Conservation (phyloP, 2,797 vertebrate genomes). For the Danio aesculapii region DNA sequence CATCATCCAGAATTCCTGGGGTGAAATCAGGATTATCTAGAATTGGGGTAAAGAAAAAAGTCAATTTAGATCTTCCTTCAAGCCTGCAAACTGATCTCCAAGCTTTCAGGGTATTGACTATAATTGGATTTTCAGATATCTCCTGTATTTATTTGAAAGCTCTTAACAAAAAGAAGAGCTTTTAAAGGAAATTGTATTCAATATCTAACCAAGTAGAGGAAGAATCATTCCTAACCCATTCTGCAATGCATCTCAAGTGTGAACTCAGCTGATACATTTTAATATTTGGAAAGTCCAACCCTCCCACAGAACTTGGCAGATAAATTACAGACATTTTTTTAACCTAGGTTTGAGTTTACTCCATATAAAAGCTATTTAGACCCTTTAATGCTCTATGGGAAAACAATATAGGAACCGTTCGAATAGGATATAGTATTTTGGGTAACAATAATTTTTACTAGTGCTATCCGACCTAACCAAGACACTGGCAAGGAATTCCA, state of each 20-base stretch:
- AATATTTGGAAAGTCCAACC: slow-evolving; percentile 14
- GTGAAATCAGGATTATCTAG: no score
- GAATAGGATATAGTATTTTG: slow-evolving; percentile 6
- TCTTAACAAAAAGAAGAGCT: no score
- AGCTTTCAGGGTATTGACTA: no score
- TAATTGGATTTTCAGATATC: no score
- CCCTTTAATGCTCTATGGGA: neutral
- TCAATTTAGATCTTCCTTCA: no score
- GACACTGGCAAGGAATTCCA: slow-evolving; percentile 1
- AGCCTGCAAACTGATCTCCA: no score
- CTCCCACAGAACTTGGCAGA: neutral
- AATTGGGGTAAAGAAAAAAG: no score
- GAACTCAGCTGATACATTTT: neutral
- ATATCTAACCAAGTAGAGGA: slow-evolving; percentile 17
- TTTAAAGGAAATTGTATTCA: no score
- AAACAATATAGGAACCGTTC: neutral
- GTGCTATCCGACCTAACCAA: neutral
- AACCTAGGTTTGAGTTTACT: neutral
- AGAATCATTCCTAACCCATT: no score
- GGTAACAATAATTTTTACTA: neutral
- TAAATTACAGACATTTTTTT: neutral
- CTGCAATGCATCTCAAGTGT: slow-evolving; percentile 1
- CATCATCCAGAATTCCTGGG: no score
- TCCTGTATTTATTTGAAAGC: no score
- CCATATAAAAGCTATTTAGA: neutral